Base-by-base conservation (phyloP, 1,140 invertebrate genomes). In the Pararge aegeria region DNA sequence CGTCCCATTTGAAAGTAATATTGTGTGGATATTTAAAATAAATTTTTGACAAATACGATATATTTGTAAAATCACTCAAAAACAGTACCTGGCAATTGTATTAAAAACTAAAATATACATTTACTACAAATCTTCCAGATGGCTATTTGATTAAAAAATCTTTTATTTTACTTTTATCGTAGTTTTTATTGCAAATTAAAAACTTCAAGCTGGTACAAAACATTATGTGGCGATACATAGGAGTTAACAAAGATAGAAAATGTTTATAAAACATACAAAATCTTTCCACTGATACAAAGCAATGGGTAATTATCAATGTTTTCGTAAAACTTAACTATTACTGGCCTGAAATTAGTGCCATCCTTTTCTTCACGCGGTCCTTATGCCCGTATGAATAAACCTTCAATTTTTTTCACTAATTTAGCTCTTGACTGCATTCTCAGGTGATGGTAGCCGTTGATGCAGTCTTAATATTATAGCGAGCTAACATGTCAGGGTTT, bases 11-110 rank as follows among this genome's bases (percentile, higher is more conserved):
- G n/a, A 10, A 10, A 38, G 13, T 16, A 7, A 42, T 34, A 42
- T 7, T 64, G 63, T 68, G 58, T 64, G 64, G 69, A 77, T 76
- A 73, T 74, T 65, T 61, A 53, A 72, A 72, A 70, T 70, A 72
- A 70, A 63, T 24, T 70, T 80, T 77, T 83, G 80, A 83, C 80
- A 76, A 77, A 72, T 68, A 75, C 64, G 71, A 74, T 46, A 78
- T 79, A 78, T 82, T 85, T 80, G 75, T 82, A 83, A 82, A 46
- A 82, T 76, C 72, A 83, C 80, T 85, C 77, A 76, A 80, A 81
- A 84, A 79, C 82, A 83, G 86, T 89, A 89, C 86, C 86, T 89
- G 86, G 79, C 85, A 80, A 87, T 87, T 87, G 83, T 86, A 85
- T 84, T 80, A 71, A 85, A 80, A 85, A 74, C 38, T 70, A 72